phyloP scores from a whole-genome alignment of 2,797 vertebrate genomes.

The Microchirus variegatus region DNA sequence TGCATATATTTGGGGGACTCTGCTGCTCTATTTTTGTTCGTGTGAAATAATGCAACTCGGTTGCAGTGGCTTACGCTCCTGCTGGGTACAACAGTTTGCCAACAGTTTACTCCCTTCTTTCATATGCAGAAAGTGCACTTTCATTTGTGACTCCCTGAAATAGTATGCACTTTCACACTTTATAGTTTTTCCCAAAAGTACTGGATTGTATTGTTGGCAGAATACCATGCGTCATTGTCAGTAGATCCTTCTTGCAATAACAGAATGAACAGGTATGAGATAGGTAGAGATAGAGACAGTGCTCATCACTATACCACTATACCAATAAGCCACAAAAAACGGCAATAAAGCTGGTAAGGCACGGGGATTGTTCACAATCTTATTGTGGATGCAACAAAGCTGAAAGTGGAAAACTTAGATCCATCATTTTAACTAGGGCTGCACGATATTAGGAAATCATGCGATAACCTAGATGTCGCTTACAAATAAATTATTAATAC shows the following conservation, averaged over 20 bases:
- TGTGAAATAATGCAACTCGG: constrained; percentile 29
- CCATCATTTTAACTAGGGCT: background rate
- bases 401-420: constrained; percentile 4
- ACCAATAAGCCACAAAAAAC: constrained; percentile 21
- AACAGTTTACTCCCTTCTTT: constrained; percentile 15
- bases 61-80: constrained; percentile 18
- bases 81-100: constrained; percentile 44
- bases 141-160: constrained; percentile 6
- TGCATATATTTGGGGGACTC: constrained; percentile 75
- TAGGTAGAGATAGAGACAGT: background rate
- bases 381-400: constrained; percentile 10
- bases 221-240: background rate
- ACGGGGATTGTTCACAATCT: constrained; percentile 18
- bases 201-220: background rate
- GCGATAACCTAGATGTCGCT: too few relatives aligned
- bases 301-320: constrained; percentile 1
- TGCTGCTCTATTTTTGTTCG: constrained; percentile 35
- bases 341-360: constrained; percentile 4
- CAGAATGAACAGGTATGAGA: background rate
- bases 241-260: background rate
- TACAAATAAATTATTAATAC: too few relatives aligned
- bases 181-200: background rate
- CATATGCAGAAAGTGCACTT: constrained; percentile 7
- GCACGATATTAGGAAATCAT: background rate
- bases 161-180: constrained; percentile 2